Evolutionary conservation across 2,888 invertebrate genomes (phyloP).

Genomic region (Andrena praecox): DNA sequence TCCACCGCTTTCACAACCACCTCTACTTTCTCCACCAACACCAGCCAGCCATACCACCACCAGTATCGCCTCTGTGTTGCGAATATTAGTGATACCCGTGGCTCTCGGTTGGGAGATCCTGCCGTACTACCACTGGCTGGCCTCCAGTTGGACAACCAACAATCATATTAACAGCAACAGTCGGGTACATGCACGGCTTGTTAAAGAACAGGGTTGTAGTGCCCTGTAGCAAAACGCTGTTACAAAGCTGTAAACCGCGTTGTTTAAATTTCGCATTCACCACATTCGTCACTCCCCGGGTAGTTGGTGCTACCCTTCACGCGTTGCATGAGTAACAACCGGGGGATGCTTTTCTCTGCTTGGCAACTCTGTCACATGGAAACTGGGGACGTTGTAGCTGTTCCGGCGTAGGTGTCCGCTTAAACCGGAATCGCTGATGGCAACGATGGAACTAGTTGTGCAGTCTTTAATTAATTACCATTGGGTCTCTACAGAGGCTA

Average conservation of each 20-base stretch:
- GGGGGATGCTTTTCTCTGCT: neutral
- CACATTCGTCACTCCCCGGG: neutral
- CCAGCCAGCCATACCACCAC: constrained; percentile 14
- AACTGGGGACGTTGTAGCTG: neutral
- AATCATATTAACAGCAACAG: constrained; percentile 38
- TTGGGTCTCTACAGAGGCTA: neutral
- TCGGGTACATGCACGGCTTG: neutral
- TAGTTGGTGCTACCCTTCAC: neutral
- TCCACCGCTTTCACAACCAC: constrained; percentile 56
- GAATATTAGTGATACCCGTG: constrained; percentile 28
- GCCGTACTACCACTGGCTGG: constrained; percentile 11
- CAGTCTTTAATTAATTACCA: neutral
- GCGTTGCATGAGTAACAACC: constrained; percentile 19
- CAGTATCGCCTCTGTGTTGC: neutral
- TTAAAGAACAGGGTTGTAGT: constrained; percentile 11
- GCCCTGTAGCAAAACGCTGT: constrained; percentile 26
- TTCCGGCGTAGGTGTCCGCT: neutral
- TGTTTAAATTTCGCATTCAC: constrained; percentile 11
- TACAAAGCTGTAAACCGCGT: constrained; percentile 2
- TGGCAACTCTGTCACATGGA: neutral
- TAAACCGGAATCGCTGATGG: neutral
- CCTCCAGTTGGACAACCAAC: constrained; percentile 20
- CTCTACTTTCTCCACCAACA: constrained; percentile 55
- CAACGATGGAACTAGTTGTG: too few relatives aligned
- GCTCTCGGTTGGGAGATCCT: constrained; percentile 30